Percentiles rank a stretch among this genome's conserved stretches.
These are phyloP conservation scores for Toxotes lorentzi DNA, from an alignment of 2,797 vertebrate species.

Conservation along the genomic window DNA sequence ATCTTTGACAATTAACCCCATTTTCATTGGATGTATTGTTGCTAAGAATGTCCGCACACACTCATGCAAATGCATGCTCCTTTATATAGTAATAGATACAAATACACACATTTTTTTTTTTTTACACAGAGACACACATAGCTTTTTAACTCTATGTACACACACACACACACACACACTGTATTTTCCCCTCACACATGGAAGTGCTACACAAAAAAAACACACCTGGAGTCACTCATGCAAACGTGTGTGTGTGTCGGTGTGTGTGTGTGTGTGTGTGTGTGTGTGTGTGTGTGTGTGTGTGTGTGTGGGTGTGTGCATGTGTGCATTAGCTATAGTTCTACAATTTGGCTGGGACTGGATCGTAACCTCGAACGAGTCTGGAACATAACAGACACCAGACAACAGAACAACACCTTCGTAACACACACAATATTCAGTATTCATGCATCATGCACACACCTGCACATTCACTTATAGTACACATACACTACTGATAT, in stretches of 20 bases:
- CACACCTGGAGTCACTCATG: slow-evolving; percentile 24
- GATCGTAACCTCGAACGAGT: slow-evolving; percentile 59
- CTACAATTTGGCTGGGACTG: slow-evolving; percentile 18
- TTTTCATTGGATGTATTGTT: slow-evolving; percentile 50
- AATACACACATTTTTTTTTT: background rate
- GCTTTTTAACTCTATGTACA: slow-evolving; percentile 32
- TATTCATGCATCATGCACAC: slow-evolving; percentile 27
- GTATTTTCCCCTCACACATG: slow-evolving; percentile 3
- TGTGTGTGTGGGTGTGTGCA: background rate
- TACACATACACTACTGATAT: slow-evolving; percentile 14
- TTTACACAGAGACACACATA: slow-evolving; percentile 14
- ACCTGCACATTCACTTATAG: slow-evolving; percentile 35
- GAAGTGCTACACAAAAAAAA: background rate
- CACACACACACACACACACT: background rate
- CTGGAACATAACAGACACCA: slow-evolving; percentile 49
- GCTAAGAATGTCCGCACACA: slow-evolving; percentile 33
- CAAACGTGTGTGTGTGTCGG: background rate
- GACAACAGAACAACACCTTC: slow-evolving; percentile 50
- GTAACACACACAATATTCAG: slow-evolving; percentile 17
- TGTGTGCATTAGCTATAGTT: background rate
- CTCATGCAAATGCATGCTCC: background rate
- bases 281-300: background rate
- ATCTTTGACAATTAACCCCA: slow-evolving; percentile 74
- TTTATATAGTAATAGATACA: background rate
- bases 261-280: background rate